A percentile compares a stretch with the other conserved stretches of the same genome.
phyloP scores from a whole-genome alignment of 2,113 vertebrate species.

The Trematocara variabile region DNA sequence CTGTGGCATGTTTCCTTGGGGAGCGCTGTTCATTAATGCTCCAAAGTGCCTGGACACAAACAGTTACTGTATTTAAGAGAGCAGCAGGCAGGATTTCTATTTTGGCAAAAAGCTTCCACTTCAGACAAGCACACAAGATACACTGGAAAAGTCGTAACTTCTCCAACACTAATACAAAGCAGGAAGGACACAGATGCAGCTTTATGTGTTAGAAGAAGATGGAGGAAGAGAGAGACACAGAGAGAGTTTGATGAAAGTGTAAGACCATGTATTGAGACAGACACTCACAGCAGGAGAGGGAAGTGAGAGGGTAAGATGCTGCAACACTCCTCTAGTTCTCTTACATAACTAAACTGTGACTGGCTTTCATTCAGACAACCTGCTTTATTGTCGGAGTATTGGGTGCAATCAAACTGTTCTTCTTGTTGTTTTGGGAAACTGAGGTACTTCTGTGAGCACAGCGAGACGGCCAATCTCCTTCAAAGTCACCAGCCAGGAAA shows the following conservation, averaged over 20 bases:
- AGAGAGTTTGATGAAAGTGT: conserved; percentile 15
- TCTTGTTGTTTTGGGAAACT: conserved; percentile 47
- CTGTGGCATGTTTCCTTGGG: conserved; percentile 32
- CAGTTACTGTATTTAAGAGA: conserved; percentile 33
- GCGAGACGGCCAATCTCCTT: conserved; percentile 66
- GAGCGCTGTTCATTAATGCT: conserved; percentile 53
- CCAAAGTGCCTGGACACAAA: conserved; percentile 27
- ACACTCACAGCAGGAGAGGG: conserved; percentile 36
- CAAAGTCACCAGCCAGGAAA: conserved; percentile 63
- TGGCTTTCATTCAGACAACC: conserved; percentile 46
- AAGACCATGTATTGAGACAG: conserved; percentile 31
- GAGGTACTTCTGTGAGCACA: conserved; percentile 39
- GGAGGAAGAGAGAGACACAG: background rate
- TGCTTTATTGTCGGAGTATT: conserved; percentile 45
- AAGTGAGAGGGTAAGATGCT: conserved; percentile 27
- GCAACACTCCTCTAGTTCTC: conserved; percentile 39
- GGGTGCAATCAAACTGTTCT: conserved; percentile 54
- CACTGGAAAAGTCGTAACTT: background rate
- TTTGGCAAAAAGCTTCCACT: conserved; percentile 15
- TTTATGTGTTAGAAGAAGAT: background rate
- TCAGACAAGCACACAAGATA: background rate
- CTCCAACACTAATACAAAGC: conserved; percentile 4
- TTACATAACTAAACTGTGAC: conserved; percentile 57
- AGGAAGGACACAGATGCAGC: background rate
- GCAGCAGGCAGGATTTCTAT: conserved; percentile 15